Percentiles rank a stretch among this genome's conserved stretches.
phyloP scores from a whole-genome alignment of 1,140 invertebrate genomes.

The Trichoplusia ni region DNA sequence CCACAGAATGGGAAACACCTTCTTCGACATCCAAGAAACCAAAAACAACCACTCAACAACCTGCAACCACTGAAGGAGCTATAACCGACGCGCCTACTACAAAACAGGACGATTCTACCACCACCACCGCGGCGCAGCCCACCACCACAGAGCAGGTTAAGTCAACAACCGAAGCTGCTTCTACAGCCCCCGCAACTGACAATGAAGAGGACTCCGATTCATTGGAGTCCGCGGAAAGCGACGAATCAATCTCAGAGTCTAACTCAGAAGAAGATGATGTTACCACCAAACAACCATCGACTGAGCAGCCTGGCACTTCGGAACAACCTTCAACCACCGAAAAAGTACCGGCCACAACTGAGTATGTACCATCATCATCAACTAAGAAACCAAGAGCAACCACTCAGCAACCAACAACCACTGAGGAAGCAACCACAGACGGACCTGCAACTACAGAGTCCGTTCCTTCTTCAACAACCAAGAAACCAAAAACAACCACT shows the following conservation, averaged over 20 bases:
- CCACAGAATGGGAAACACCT: neutral
- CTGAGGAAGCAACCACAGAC: neutral
- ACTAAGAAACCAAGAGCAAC: constrained; percentile 3
- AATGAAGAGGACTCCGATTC: no score
- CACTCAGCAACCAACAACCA: neutral
- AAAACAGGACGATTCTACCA: neutral
- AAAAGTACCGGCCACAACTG: neutral
- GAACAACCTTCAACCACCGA: neutral
- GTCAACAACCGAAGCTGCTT: neutral
- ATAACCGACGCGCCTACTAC: neutral
- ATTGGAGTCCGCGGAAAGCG: no score
- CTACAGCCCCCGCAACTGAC: neutral
- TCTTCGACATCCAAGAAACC: neutral
- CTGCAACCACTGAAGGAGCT: neutral
- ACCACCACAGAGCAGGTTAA: neutral
- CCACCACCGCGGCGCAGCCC: no score
- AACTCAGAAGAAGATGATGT: no score
- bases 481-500: neutral
- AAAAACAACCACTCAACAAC: no score
- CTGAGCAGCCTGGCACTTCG: neutral
- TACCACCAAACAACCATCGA: neutral
- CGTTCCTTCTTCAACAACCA: neutral
- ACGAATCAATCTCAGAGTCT: no score
- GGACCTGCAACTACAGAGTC: neutral
- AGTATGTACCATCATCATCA: neutral